Evolutionary conservation across 2,888 invertebrate genomes (phyloP).

Genomic region (Cephonodes hylas): DNA sequence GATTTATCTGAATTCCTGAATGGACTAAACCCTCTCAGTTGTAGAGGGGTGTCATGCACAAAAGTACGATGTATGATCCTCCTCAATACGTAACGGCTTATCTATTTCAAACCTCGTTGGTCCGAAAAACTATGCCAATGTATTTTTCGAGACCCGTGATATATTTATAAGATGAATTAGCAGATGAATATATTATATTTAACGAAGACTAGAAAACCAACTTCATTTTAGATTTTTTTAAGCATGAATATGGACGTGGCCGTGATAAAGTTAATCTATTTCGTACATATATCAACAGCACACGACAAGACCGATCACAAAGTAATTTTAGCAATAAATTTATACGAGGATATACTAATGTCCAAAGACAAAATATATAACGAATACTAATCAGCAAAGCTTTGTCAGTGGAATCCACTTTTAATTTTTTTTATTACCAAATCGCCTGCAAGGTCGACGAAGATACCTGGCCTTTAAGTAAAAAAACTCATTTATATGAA

Average conservation of each 20-base stretch:
- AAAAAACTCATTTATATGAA: neutral
- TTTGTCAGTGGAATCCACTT: constrained; percentile 32
- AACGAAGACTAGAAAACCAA: no score
- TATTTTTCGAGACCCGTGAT: no score
- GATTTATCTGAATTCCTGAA: no score
- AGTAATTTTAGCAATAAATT: neutral
- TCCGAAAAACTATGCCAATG: no score
- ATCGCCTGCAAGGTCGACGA: constrained; percentile 38
- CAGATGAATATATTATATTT: no score
- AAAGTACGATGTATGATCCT: no score
- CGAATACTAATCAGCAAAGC: constrained; percentile 33
- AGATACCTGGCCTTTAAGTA: constrained; percentile 30
- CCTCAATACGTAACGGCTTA: no score
- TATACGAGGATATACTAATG: neutral
- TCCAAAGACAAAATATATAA: constrained; percentile 16
- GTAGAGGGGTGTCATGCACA: no score
- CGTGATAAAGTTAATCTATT: constrained; percentile 20
- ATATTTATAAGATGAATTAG: no score
- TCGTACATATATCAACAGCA: constrained; percentile 11
- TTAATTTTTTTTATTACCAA: constrained; percentile 40
- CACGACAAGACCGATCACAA: neutral
- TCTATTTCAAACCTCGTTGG: no score
- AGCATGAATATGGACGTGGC: neutral
- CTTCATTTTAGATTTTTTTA: no score
- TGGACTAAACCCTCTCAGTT: no score